Conservation (phyloP, 2,888 invertebrate species). For the Alloplasta piceator region DNA sequence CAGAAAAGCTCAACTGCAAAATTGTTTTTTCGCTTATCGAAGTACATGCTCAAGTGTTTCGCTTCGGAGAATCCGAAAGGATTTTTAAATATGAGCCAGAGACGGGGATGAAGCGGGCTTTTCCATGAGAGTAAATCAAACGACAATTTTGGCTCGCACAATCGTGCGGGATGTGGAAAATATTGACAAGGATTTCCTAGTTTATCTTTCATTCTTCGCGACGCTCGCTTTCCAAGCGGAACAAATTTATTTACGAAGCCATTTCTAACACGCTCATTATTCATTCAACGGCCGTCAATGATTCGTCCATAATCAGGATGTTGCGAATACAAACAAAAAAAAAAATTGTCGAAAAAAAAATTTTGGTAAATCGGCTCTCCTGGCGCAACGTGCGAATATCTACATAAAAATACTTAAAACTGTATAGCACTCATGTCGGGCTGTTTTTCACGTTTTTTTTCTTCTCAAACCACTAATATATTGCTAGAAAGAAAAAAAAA, state of each 20-base stretch:
- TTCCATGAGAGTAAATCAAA: neutral
- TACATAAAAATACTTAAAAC: conserved; percentile 58
- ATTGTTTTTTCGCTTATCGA: no score
- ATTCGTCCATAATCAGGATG: neutral
- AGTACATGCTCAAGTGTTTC: no score
- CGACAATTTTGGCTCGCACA: neutral
- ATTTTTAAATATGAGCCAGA: no score
- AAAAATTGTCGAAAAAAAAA: conserved; percentile 15
- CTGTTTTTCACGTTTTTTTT: conserved; percentile 38
- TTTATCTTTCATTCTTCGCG: conserved; percentile 29
- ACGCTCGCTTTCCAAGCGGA: conserved; percentile 64
- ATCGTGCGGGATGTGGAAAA: conserved; percentile 15
- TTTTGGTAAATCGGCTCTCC: neutral
- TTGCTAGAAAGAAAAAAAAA: conserved; percentile 53
- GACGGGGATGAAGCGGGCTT: neutral
- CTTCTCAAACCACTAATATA: conserved; percentile 45
- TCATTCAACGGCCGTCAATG: neutral
- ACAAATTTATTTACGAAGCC: conserved; percentile 33
- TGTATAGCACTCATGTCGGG: conserved; percentile 60
- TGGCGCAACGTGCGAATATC: conserved; percentile 33
- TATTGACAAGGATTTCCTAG: conserved; percentile 29
- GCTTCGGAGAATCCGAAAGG: no score
- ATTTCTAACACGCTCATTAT: neutral
- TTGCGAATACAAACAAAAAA: conserved; percentile 8
- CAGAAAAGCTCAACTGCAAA: conserved; percentile 16